A percentile compares a stretch with the other conserved stretches of the same genome.
phyloP scores from a whole-genome alignment of 1,140 invertebrate genomes.

The Calephelis virginiensis region DNA sequence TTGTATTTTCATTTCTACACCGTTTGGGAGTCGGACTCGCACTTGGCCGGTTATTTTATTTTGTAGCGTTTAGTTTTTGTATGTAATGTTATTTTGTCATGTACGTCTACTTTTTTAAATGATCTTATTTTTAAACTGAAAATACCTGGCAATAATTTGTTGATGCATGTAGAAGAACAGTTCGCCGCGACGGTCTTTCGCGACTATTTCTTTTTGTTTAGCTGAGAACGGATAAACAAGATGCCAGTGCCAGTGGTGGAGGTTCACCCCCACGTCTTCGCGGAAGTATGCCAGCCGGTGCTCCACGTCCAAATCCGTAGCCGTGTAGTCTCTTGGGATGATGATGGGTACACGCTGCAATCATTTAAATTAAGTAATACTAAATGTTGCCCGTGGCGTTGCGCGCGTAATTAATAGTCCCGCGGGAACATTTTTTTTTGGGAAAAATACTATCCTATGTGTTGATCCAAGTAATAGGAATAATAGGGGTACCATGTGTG shows the following conservation, averaged over 20 bases:
- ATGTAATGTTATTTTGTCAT: no score
- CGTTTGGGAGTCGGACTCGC: no score
- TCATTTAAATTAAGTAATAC: slow-evolving; percentile 55
- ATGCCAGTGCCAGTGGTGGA: slow-evolving; percentile 89
- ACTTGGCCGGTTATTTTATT: no score
- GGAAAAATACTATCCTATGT: no score
- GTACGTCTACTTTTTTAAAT: no score
- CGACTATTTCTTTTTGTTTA: slow-evolving; percentile 73
- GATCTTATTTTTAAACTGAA: neutral
- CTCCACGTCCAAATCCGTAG: slow-evolving; percentile 82
- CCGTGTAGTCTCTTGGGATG: slow-evolving; percentile 83
- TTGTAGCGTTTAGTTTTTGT: no score
- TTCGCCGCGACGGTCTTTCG: slow-evolving; percentile 84
- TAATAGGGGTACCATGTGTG: no score
- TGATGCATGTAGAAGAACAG: slow-evolving; percentile 88
- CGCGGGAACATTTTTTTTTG: no score
- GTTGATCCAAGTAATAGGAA: no score
- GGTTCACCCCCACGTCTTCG: slow-evolving; percentile 82
- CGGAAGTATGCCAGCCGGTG: slow-evolving; percentile 84
- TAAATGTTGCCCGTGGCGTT: slow-evolving; percentile 65
- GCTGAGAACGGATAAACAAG: slow-evolving; percentile 81
- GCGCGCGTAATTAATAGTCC: no score
- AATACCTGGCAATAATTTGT: slow-evolving; percentile 80
- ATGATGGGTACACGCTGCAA: slow-evolving; percentile 77
- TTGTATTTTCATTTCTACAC: no score